These are phyloP conservation scores for Varecia variegata DNA, from an alignment of 2,797 vertebrate genomes.

Conservation along the genomic window DNA sequence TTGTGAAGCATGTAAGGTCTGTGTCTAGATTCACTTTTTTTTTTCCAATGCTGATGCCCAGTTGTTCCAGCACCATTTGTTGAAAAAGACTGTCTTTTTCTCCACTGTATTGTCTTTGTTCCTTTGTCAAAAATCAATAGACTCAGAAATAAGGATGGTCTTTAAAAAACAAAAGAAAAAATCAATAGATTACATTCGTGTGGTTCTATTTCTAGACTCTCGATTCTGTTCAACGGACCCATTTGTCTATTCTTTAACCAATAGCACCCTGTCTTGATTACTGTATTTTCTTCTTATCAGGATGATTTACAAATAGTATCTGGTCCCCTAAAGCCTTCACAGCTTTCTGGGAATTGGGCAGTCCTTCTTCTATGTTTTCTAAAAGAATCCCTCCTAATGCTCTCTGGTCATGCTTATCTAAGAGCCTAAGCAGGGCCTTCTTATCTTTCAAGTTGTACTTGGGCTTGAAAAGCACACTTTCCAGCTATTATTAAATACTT, in stretches of 20 bases:
- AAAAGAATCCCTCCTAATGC: conserved; percentile 96
- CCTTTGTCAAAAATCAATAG: background rate
- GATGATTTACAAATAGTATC: conserved; percentile 95
- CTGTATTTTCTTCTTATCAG: conserved; percentile 96
- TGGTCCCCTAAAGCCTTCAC: conserved; percentile 99
- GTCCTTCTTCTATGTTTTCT: conserved; percentile 98
- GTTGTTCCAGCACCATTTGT: background rate
- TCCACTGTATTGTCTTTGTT: background rate
- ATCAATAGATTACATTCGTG: background rate
- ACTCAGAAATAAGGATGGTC: background rate
- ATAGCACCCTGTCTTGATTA: background rate
- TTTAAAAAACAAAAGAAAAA: background rate
- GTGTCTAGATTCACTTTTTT: background rate
- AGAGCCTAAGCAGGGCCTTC: conserved; percentile 94
- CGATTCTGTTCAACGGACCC: background rate
- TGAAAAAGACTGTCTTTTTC: background rate
- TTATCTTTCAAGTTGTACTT: conserved; percentile 98
- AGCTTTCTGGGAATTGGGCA: conserved; percentile 97
- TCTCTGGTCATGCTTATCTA: conserved; percentile 98
- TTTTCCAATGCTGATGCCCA: background rate
- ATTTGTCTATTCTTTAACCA: background rate
- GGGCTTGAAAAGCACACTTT: conserved; percentile 96
- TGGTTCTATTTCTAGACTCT: background rate
- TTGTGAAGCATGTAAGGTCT: background rate
- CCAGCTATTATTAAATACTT: conserved; percentile 89